Percentiles rank a stretch among this genome's conserved stretches.
Evolutionary conservation across 2,113 vertebrate genomes (phyloP).

Genomic region (Ibidorhyncha struthersii): DNA sequence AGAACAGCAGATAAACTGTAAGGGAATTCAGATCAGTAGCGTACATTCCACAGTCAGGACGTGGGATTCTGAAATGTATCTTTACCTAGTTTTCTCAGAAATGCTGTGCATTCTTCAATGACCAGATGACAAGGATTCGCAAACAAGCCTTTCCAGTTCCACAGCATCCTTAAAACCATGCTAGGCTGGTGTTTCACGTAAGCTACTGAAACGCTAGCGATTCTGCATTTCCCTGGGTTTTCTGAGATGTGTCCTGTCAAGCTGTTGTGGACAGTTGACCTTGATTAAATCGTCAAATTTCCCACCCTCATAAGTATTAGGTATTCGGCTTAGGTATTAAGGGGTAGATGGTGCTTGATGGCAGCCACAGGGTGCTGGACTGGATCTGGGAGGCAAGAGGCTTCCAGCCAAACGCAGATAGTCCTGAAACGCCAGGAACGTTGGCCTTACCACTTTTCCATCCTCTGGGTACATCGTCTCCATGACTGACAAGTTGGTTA

Average conservation of each 20-base stretch:
- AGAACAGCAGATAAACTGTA: neutral
- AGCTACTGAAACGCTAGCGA: neutral
- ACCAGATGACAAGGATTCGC: neutral
- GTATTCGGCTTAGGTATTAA: neutral
- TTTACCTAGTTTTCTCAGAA: neutral
- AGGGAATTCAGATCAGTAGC: neutral
- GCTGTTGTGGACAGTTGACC: neutral
- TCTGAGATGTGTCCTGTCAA: neutral
- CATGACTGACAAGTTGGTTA: neutral
- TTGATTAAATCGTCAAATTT: neutral
- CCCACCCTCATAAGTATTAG: neutral
- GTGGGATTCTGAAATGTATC: neutral
- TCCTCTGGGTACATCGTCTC: neutral
- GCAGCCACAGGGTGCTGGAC: neutral
- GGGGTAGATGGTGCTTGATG: neutral
- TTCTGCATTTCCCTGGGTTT: neutral
- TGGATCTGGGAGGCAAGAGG: neutral
- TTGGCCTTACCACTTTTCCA: neutral
- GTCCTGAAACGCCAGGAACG: accelerated
- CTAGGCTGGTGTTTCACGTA: neutral
- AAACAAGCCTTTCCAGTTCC: neutral
- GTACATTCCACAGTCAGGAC: neutral
- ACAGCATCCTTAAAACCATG: neutral
- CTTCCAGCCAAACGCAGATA: neutral
- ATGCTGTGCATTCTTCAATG: neutral